Conservation (phyloP, 2,113 vertebrate genomes). For the Erythrocercus mccallii region DNA sequence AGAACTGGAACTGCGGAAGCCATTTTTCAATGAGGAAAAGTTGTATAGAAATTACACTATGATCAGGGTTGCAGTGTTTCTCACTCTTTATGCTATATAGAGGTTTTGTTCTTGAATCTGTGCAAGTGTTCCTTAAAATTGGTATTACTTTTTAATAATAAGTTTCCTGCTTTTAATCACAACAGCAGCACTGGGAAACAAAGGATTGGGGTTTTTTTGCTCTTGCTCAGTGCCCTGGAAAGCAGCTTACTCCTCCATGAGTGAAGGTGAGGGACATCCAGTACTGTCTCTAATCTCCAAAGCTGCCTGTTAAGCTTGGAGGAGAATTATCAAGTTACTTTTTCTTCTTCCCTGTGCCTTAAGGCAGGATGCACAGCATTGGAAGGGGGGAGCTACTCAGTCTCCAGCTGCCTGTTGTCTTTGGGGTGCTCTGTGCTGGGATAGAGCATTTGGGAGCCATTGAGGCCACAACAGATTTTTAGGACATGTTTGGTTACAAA, state of each 20-base stretch:
- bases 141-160: neutral
- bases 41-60: neutral
- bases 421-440: neutral
- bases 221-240: neutral
- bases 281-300: neutral
- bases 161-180: neutral
- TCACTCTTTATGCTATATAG: neutral
- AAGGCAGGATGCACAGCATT: neutral
- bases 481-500: neutral
- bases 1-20: neutral
- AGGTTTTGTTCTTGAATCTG: neutral
- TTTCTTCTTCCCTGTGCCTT: neutral
- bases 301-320: neutral
- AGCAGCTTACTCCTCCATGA: rapidly evolving
- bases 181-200: neutral
- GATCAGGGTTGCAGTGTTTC: neutral
- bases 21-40: neutral
- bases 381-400: neutral
- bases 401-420: neutral
- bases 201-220: neutral
- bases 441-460: neutral
- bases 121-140: neutral
- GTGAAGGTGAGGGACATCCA: neutral
- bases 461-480: neutral
- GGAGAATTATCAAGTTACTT: neutral